Base-by-base conservation (phyloP, 1,140 invertebrate species). In the Drosophila sucinea region DNA sequence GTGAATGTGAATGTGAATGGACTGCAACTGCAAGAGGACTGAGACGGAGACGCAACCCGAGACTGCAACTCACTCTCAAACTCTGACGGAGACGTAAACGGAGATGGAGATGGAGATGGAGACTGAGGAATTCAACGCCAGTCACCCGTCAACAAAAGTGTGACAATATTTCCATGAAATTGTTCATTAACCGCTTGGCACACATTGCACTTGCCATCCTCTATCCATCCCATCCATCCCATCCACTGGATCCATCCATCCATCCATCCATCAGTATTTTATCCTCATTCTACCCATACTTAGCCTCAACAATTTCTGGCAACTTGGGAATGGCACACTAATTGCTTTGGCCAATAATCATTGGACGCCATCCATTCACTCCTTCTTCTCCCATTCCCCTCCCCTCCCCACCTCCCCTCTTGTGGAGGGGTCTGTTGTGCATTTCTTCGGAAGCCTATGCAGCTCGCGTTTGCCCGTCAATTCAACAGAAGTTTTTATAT, bases 111-210 rank as follows among this genome's bases (percentile, higher is more conserved):
- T 5, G 25, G 25, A 51, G 44, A 25, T 25, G 23, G 27, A 27
- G 68, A 67, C 81, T 77, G 79, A 87, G 83, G 82, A 87, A 86
- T 83, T 82, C 80, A 87, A 73, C 84, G 83, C 79, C 84, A 25
- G 7, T 51, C 25, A 23, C 44, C 44, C 23, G 44, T 51, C 44
- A 87, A 89, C 84, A 87, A 89, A 87, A 87, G 84, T 87, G 84
- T 87, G 84, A 89, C 84, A 87, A 89, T 89, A 89, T 87, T 87
- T 87, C 84, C 84, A 89, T 87, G 84, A 87, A 87, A 87, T 87
- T 87, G 84, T 87, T 89, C 84, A 87, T 87, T 87, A 87, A 89
- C 84, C 84, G 80, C 84, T 87, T 89, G 84, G 84, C 84, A 87
- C 84, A 87, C 84, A 87, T 87, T 77, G 79, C 83, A 85, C 78